Evolutionary conservation across 1,140 invertebrate genomes (phyloP), one percentile per base, ranked within the genome.

Genomic region (Hylyphantes graminicola): DNA sequence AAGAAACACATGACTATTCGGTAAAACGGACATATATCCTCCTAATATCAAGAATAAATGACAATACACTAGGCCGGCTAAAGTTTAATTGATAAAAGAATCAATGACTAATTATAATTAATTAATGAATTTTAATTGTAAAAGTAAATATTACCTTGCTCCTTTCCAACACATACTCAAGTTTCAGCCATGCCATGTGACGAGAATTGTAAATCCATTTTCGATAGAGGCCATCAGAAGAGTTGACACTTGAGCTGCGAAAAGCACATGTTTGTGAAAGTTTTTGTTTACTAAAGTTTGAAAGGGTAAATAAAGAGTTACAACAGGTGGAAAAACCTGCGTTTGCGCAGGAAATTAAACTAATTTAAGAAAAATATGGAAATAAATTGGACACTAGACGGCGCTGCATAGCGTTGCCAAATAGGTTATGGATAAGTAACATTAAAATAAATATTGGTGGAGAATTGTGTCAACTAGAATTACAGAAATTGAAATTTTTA

Each of bases 181-280:
- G 68, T 21, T 53, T 78, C 51, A 67, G 17, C 76, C 48, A 48
- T 55, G 76, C 76, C 76, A 67, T 65, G 63, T 55, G 76, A 78
- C 17, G 63, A 35, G 35, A 35, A 35, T 35, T 35, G 35, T 35
- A 35, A 35, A 35, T 35, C 35, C 35, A 35, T 35, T 35, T 35
- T 35, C 5, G 35, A 35, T 35, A 35, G n/a, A 5, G 65, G 11
- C 59, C 21, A 67, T 55, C 76, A 67, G 19, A 17, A 21, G 13
- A 35, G 64, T 17, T 70, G 10, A 17, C 54, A 13, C 7, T 53
- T 51, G 48, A 53, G 19, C 11, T 19, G 35, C 17, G 15, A 53
- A 53, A 6, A 51, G 21, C 11, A 53, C 68, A 70, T 70, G 17
- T 70, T 35, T 35, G 35, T 35, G 35, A 21, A 19, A 21, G 19